phyloP scores from a whole-genome alignment of 2,797 vertebrate species.

The Sebastes nivosus region DNA sequence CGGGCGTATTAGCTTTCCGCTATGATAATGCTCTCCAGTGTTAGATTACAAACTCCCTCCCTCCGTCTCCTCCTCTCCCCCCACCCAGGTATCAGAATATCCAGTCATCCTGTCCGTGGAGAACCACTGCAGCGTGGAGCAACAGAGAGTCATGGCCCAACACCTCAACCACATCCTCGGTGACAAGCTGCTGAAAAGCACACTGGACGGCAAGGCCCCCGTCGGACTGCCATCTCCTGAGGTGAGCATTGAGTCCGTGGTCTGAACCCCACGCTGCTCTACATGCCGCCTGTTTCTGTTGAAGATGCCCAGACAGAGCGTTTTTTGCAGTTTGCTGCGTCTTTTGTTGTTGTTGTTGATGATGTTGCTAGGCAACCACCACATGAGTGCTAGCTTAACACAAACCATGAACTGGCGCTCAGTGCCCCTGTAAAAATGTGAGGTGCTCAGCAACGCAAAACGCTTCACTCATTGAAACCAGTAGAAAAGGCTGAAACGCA shows the following conservation, averaged over 20 bases:
- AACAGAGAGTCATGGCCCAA: constrained; percentile 88
- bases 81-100: constrained; percentile 86
- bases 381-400: too few relatives aligned
- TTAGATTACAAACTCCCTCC: constrained; percentile 52
- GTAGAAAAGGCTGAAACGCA: too few relatives aligned
- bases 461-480: too few relatives aligned
- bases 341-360: too few relatives aligned
- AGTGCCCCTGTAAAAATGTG: too few relatives aligned
- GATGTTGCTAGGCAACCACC: too few relatives aligned
- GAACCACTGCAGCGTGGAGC: constrained; percentile 93
- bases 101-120: constrained; percentile 94
- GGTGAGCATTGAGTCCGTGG: constrained; percentile 74
- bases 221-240: constrained; percentile 88
- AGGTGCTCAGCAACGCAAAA: too few relatives aligned
- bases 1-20: constrained; percentile 62
- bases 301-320: too few relatives aligned
- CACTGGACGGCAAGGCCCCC: constrained; percentile 80
- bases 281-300: neutral
- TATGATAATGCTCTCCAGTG: constrained; percentile 35
- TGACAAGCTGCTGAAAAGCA: constrained; percentile 86
- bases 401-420: too few relatives aligned
- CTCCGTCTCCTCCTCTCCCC: neutral
- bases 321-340: too few relatives aligned
- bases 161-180: constrained; percentile 90
- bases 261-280: neutral